Conservation (phyloP, 2,797 vertebrate genomes). For the Peromyscus nudipes region DNA sequence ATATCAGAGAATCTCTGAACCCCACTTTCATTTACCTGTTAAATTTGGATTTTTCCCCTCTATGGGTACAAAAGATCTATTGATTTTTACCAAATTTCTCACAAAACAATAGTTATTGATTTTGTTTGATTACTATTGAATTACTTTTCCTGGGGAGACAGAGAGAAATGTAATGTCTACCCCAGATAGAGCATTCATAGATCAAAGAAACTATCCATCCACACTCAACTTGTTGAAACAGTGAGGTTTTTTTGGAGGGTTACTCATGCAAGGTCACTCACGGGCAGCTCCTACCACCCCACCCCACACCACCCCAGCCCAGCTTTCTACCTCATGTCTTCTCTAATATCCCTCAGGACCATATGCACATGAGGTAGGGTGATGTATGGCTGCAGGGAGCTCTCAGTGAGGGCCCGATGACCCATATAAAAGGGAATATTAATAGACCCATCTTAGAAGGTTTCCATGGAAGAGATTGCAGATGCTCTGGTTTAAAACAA, state of each 20-base stretch:
- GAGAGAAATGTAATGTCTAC: neutral
- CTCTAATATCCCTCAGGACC: neutral
- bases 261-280: neutral
- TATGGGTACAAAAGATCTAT: neutral
- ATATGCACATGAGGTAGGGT: neutral
- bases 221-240: neutral
- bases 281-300: neutral
- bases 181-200: neutral
- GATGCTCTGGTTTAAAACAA: no score
- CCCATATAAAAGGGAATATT: neutral
- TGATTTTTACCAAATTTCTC: constrained; percentile 29
- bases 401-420: neutral
- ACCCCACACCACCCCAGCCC: no score
- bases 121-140: neutral
- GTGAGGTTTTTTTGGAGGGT: neutral
- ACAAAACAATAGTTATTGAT: neutral
- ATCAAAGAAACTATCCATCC: neutral
- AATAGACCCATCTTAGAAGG: neutral
- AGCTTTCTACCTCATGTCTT: neutral
- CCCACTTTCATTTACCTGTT: constrained; percentile 19
- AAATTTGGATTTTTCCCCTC: neutral
- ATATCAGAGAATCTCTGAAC: neutral
- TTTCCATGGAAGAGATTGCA: neutral
- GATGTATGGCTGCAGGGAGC: neutral
- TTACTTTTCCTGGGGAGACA: neutral